phyloP scores from a whole-genome alignment of 2,797 vertebrate genomes.

The Scyliorhinus canicula region DNA sequence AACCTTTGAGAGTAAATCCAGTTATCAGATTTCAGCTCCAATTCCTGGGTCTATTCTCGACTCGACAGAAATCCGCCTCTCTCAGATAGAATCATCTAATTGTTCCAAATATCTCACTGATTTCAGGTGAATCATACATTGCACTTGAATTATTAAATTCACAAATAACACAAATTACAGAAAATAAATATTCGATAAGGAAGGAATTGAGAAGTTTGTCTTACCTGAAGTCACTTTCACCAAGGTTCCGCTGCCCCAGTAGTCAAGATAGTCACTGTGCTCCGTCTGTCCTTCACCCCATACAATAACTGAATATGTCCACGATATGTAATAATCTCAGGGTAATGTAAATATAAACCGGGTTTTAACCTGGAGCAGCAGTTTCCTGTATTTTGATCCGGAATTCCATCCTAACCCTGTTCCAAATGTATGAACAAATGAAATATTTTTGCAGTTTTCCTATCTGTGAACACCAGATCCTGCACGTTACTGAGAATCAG shows the following conservation, averaged over 20 bases:
- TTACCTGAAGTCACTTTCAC: conserved; percentile 18
- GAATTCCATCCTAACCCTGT: background rate
- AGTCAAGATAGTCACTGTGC: background rate
- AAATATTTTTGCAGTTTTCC: background rate
- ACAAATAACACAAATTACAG: too few species aligned
- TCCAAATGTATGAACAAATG: background rate
- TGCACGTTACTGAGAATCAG: background rate
- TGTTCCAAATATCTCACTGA: background rate
- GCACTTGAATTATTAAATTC: background rate
- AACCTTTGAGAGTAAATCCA: background rate
- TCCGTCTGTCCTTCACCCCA: background rate
- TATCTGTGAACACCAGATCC: background rate
- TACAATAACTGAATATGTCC: background rate
- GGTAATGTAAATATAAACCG: background rate
- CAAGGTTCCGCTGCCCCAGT: background rate
- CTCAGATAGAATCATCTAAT: background rate
- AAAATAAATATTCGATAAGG: background rate
- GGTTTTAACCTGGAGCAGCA: background rate
- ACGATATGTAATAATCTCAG: background rate
- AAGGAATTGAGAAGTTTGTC: background rate
- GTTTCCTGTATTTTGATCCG: background rate
- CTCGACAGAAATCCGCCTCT: background rate
- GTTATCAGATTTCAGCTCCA: background rate
- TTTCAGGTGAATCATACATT: background rate
- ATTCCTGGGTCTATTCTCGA: background rate